A percentile compares a stretch with the other conserved stretches of the same genome.
Evolutionary conservation across 2,797 vertebrate genomes (phyloP).

Genomic region (Loris lydekkerianus): DNA sequence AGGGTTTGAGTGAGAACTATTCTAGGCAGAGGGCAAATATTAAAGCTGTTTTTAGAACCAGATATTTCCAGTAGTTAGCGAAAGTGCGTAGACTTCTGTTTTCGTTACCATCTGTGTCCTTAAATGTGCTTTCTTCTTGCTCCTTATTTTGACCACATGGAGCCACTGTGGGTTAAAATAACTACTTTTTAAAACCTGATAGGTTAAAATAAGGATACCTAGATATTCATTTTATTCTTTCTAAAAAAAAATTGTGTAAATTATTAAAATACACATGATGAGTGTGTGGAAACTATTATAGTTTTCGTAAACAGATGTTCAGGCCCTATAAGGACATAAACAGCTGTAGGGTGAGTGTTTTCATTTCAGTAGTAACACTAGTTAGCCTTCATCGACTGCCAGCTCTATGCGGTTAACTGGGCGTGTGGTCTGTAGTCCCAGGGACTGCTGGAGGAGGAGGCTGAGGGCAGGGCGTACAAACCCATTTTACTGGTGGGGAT

Average conservation of each 20-base stretch:
- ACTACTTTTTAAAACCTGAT: neutral
- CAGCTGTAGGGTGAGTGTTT: fast-evolving
- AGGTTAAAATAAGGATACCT: neutral
- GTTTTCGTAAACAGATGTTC: fast-evolving
- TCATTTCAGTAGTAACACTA: too few species aligned
- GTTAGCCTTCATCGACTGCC: fast-evolving
- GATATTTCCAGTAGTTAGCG: neutral
- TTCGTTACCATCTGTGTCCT: neutral
- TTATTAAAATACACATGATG: neutral
- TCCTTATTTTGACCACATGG: neutral
- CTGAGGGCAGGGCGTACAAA: too few species aligned
- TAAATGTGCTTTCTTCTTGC: neutral
- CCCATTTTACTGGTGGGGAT: neutral
- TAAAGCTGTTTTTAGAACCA: conserved; percentile 48
- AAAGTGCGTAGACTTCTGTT: neutral
- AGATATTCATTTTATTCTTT: neutral
- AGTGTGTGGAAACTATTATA: neutral
- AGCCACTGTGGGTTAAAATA: neutral
- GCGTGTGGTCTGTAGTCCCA: fast-evolving
- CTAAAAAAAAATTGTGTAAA: neutral
- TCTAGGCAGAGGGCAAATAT: conserved; percentile 33
- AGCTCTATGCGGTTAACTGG: neutral
- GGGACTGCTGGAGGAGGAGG: neutral
- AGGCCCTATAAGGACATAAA: neutral
- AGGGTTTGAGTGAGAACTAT: neutral